phyloP scores from a whole-genome alignment of 37 sponge, comb jelly and placozoan species.

The Haliclona indistincta region DNA sequence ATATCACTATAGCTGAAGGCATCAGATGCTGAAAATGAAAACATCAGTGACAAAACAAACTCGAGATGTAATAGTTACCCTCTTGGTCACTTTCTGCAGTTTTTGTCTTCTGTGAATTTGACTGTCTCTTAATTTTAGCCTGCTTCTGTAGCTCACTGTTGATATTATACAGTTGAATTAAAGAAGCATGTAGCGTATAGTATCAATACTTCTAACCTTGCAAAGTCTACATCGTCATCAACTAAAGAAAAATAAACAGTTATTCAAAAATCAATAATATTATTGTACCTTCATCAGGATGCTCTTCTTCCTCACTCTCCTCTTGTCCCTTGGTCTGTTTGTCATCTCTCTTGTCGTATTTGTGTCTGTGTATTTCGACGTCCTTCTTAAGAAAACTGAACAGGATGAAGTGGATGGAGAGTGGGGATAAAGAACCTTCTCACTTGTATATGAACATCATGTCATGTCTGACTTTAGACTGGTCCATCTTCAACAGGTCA shows the following conservation, averaged over 20 bases:
- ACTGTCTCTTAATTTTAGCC: not conserved
- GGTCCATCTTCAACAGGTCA: conserved; percentile 68
- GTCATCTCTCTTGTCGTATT: not conserved
- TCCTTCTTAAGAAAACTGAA: not conserved
- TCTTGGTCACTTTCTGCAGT: not conserved
- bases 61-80: no score
- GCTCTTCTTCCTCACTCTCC: not conserved
- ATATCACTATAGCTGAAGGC: conserved; percentile 3
- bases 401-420: not conserved
- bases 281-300: not conserved
- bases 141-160: conserved; percentile 3
- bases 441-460: conserved; percentile 90
- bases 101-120: not conserved
- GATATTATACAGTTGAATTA: not conserved
- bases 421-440: not conserved
- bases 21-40: not conserved
- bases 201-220: conserved; percentile 11
- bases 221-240: not conserved
- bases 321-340: not conserved
- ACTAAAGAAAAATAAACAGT: not conserved
- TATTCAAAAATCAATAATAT: not conserved
- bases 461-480: conserved; percentile 73
- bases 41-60: no score
- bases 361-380: not conserved
- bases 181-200: not conserved